These are phyloP conservation scores for Arothron firmamentum DNA, from an alignment of 2,113 vertebrate species.

Conservation along the genomic window DNA sequence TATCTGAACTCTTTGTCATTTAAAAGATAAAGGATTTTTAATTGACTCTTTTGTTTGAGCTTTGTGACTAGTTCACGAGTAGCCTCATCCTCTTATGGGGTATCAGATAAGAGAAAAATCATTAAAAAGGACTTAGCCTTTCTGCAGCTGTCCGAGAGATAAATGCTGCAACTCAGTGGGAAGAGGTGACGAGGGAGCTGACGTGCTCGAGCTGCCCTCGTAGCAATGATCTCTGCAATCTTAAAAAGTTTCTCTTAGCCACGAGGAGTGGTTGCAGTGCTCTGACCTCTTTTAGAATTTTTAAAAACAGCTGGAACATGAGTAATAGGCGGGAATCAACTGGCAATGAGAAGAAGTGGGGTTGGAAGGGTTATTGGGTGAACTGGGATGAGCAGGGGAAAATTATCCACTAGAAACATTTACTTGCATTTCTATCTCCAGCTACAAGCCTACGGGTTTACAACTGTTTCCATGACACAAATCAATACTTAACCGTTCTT, in stretches of 20 bases:
- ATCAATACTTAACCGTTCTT: background rate
- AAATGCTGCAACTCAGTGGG: conserved; percentile 29
- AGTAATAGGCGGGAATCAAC: background rate
- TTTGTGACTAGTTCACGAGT: conserved; percentile 38
- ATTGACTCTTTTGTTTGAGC: conserved; percentile 39
- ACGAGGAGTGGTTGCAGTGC: background rate
- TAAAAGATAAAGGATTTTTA: conserved; percentile 41
- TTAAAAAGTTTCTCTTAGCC: conserved; percentile 20
- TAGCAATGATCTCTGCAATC: conserved; percentile 22
- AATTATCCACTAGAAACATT: background rate
- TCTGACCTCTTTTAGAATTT: conserved; percentile 17
- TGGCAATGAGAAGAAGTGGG: background rate
- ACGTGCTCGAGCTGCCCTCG: conserved; percentile 18
- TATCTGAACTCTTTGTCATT: conserved; percentile 22
- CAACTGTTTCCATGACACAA: background rate
- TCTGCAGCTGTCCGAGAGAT: conserved; percentile 33
- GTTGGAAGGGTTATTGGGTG: background rate
- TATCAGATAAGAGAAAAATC: conserved; percentile 39
- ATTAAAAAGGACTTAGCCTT: conserved; percentile 44
- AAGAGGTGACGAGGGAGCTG: conserved; percentile 33
- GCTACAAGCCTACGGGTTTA: background rate
- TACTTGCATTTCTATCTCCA: background rate
- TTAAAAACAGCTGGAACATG: conserved; percentile 1
- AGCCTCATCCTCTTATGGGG: conserved; percentile 29
- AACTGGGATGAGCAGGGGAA: background rate